Percentiles rank a stretch among this genome's conserved stretches.
Conservation (phyloP, 2,888 invertebrate species). For the Augiades crinisus region DNA sequence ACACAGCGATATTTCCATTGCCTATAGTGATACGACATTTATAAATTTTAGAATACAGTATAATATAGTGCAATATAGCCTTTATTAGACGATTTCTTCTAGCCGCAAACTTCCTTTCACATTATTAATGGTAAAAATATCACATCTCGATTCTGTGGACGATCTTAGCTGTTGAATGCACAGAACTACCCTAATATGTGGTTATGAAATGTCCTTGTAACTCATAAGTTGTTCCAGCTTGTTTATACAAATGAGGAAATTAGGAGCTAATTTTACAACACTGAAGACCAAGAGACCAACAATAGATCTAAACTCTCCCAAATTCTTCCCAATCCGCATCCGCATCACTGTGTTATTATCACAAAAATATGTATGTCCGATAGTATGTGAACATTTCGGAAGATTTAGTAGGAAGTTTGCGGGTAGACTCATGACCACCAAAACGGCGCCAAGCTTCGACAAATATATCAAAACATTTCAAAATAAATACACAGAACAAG, state of each 20-base stretch:
- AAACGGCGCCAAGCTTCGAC: slow-evolving; percentile 7
- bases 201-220: no score
- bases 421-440: slow-evolving; percentile 1
- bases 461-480: slow-evolving; percentile 1
- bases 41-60: slow-evolving; percentile 2
- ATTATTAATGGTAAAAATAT: not conserved
- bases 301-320: no score
- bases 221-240: no score
- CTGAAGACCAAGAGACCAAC: no score
- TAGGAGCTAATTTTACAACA: no score
- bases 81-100: not conserved
- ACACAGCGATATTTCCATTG: slow-evolving; percentile 44
- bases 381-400: no score
- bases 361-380: no score
- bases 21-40: slow-evolving; percentile 16
- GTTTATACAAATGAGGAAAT: no score
- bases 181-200: no score
- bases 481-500: slow-evolving; percentile 21
- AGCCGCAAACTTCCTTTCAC: not conserved
- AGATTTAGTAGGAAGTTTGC: not conserved
- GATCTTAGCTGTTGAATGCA: no score
- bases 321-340: no score
- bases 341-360: no score
- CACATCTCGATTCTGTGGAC: not conserved
- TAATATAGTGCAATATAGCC: slow-evolving; percentile 2